These are phyloP conservation scores for Tetramorium parvispinum DNA, from an alignment of 1,140 invertebrate species.

Conservation along the genomic window DNA sequence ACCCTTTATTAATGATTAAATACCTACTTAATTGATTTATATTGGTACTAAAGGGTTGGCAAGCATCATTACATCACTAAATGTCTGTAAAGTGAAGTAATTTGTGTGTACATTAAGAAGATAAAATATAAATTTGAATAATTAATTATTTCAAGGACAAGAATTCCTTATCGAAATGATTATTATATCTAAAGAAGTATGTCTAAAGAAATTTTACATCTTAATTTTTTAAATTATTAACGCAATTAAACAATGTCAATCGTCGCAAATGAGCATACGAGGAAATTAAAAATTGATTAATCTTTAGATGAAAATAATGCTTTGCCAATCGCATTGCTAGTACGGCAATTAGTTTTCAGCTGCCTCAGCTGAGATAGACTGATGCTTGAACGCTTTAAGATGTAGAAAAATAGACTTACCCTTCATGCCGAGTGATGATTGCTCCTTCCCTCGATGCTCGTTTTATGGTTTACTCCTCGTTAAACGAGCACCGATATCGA, in stretches of 20 bases:
- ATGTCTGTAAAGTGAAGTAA: background rate
- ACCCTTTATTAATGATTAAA: background rate
- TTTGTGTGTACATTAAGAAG: background rate
- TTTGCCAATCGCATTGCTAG: background rate
- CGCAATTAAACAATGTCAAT: background rate
- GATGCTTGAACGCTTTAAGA: conserved; percentile 11
- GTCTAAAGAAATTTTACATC: background rate
- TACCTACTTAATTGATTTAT: background rate
- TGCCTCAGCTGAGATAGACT: background rate
- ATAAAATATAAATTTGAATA: background rate
- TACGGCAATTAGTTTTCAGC: conserved; percentile 29
- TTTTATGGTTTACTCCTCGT: conserved; percentile 41
- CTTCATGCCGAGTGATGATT: conserved; percentile 78
- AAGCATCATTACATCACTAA: background rate
- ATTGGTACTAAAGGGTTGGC: background rate
- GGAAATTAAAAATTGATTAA: background rate
- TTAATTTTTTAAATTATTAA: background rate
- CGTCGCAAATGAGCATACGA: no score
- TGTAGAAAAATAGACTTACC: conserved; percentile 68
- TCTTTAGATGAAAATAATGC: background rate
- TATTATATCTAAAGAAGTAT: background rate
- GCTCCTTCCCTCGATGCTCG: conserved; percentile 53
- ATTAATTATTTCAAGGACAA: background rate
- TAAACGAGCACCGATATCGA: conserved; percentile 43
- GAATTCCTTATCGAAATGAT: background rate